A percentile compares a stretch with the other conserved stretches of the same genome.
Evolutionary conservation across 2,888 invertebrate species (phyloP).

Genomic region (Homarus gammarus): DNA sequence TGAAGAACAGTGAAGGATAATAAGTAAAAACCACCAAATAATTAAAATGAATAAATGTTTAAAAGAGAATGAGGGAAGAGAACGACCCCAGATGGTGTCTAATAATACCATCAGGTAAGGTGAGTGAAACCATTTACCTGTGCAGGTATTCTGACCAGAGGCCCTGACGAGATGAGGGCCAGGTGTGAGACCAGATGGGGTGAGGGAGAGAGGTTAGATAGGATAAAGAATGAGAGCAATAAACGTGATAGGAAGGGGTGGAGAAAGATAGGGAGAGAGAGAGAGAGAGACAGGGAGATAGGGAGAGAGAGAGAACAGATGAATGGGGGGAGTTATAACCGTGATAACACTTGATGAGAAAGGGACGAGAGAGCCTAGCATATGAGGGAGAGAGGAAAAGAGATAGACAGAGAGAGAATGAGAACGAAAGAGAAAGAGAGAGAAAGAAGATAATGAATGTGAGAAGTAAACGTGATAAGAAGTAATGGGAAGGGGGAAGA

Average conservation of each 20-base stretch:
- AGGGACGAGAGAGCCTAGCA: not conserved
- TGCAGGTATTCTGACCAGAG: not conserved
- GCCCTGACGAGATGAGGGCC: too few species aligned
- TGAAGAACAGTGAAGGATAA: too few species aligned
- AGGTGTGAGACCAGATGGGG: too few species aligned
- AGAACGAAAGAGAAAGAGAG: not conserved
- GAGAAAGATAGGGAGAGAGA: constrained; percentile 1
- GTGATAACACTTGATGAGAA: too few species aligned
- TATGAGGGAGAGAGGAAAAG: not conserved
- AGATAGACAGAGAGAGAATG: not conserved
- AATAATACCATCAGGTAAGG: not conserved
- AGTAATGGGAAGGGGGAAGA: not conserved
- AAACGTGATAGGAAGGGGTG: not conserved
- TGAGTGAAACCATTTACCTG: not conserved
- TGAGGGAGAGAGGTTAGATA: too few species aligned
- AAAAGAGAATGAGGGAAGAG: not conserved
- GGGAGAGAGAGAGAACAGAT: not conserved
- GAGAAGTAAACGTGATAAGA: not conserved
- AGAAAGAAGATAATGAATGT: not conserved
- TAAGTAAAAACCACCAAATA: too few species aligned
- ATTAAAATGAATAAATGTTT: too few species aligned
- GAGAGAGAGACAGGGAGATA: constrained; percentile 20
- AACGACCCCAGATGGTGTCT: not conserved
- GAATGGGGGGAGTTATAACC: not conserved
- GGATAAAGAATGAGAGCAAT: too few species aligned